Evolutionary conservation across 2,888 invertebrate species (phyloP).

Genomic region (Zelleria hepariella): DNA sequence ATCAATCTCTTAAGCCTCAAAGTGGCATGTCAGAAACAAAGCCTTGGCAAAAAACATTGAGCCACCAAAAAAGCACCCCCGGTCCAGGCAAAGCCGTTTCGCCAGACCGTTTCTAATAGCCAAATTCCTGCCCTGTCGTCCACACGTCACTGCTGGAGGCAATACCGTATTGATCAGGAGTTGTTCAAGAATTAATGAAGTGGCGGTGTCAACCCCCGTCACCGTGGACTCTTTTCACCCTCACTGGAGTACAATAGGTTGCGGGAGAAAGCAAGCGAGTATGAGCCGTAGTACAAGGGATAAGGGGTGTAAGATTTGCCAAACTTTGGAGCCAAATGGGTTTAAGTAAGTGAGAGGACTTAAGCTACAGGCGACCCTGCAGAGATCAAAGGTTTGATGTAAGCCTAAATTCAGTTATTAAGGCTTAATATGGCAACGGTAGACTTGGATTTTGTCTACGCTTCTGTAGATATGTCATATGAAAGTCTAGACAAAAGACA

Average conservation of each 20-base stretch:
- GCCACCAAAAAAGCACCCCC: neutral
- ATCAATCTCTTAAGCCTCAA: too few species aligned
- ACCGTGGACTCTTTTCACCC: conserved; percentile 16
- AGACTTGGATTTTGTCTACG: too few species aligned
- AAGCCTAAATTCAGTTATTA: neutral
- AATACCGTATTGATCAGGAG: conserved; percentile 43
- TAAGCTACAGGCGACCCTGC: neutral
- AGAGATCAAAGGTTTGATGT: neutral
- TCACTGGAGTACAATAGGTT: neutral
- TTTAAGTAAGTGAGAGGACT: neutral
- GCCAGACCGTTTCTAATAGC: conserved; percentile 2
- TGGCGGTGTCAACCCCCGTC: conserved; percentile 66
- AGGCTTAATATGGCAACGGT: too few species aligned
- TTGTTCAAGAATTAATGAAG: conserved; percentile 67
- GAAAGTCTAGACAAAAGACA: too few species aligned
- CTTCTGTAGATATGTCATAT: too few species aligned
- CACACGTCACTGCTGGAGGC: conserved; percentile 7
- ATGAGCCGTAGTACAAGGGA: neutral
- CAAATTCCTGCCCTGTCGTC: conserved; percentile 5
- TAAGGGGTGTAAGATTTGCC: neutral
- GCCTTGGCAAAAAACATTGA: neutral
- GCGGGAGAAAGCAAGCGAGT: neutral
- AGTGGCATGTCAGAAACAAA: too few species aligned
- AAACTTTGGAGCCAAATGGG: neutral
- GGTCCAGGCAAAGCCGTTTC: neutral